phyloP scores from a whole-genome alignment of 2,797 vertebrate species.

The Varecia variegata region DNA sequence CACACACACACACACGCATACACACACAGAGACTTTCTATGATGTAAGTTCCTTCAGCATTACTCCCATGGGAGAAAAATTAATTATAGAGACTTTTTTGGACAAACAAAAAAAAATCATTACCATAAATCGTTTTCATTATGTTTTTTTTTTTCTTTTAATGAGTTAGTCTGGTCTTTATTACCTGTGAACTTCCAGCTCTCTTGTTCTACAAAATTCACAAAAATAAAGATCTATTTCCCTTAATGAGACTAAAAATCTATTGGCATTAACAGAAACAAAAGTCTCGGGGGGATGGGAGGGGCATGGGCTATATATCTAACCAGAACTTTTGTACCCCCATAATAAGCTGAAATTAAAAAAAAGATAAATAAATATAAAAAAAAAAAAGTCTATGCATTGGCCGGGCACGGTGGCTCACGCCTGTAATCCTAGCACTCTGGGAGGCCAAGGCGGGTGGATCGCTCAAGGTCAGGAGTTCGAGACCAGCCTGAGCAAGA shows the following conservation, averaged over 20 bases:
- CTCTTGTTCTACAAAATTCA: slow-evolving; percentile 38
- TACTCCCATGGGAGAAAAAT: slow-evolving; percentile 16
- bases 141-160: neutral
- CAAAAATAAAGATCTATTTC: slow-evolving; percentile 53
- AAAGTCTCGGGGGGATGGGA: no score
- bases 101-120: slow-evolving; percentile 30
- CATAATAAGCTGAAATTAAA: no score
- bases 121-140: slow-evolving; percentile 38
- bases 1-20: neutral
- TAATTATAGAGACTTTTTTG: neutral
- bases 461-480: no score
- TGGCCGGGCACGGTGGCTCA: no score
- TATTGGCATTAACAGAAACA: slow-evolving; percentile 62
- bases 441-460: no score
- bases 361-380: no score
- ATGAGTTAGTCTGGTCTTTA: slow-evolving; percentile 35
- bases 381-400: no score
- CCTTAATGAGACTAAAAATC: slow-evolving; percentile 69
- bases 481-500: no score
- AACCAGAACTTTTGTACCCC: no score
- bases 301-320: no score
- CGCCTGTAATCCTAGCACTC: no score
- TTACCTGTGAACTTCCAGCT: slow-evolving; percentile 44
- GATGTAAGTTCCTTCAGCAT: neutral
- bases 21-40: neutral